Conservation (phyloP, 2,113 vertebrate species). For the Excalfactoria chinensis region DNA sequence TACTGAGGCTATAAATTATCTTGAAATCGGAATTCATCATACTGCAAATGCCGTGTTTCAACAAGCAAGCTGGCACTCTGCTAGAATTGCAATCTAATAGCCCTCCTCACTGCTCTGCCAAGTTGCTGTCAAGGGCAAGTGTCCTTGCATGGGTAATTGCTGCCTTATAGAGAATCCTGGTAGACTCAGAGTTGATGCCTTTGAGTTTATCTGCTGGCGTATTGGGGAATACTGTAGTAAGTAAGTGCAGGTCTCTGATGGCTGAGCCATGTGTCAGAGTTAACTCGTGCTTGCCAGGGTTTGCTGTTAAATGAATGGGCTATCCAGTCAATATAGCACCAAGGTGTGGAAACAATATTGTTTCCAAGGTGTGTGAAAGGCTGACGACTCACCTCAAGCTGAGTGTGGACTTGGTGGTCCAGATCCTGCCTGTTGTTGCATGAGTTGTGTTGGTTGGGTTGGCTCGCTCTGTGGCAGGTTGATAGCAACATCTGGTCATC, state of each 20-base stretch:
- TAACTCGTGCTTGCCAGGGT: background rate
- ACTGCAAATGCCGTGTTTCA: background rate
- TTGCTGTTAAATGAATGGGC: background rate
- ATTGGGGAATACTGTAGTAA: accelerated
- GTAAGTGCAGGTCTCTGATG: background rate
- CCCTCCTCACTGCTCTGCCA: background rate
- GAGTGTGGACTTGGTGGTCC: background rate
- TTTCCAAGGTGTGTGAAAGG: background rate
- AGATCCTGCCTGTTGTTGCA: background rate
- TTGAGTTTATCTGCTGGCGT: background rate
- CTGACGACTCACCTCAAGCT: background rate
- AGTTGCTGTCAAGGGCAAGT: background rate
- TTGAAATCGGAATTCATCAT: background rate
- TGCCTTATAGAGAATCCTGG: background rate
- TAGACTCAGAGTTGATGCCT: background rate
- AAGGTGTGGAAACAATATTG: no score
- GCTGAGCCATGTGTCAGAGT: accelerated
- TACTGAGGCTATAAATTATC: background rate
- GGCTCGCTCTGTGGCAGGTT: background rate
- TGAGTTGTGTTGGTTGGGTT: accelerated
- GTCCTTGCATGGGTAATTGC: background rate
- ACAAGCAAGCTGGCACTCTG: background rate
- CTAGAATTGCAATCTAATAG: background rate
- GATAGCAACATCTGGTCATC: background rate
- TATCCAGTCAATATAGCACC: background rate